phyloP scores from a whole-genome alignment of 92 coral and sea anemone genomes.

The Blastomussa wellsi region DNA sequence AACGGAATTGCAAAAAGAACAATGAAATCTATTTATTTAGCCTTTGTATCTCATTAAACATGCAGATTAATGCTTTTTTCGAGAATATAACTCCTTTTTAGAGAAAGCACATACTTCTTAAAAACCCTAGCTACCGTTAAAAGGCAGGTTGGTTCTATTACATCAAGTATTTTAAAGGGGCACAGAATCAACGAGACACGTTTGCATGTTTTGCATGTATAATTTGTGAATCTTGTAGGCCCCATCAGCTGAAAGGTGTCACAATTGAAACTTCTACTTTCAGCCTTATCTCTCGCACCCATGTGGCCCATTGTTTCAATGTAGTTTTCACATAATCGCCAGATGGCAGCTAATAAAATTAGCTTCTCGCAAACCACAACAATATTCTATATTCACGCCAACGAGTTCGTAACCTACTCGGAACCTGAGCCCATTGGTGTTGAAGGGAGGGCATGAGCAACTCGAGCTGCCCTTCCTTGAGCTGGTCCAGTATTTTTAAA shows the following conservation, averaged over 20 bases:
- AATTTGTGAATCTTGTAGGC: conserved; percentile 35
- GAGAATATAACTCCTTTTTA: conserved; percentile 14
- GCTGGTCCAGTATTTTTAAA: conserved; percentile 12
- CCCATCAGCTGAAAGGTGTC: conserved; percentile 87
- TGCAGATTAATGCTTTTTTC: conserved; percentile 45
- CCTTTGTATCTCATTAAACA: conserved; percentile 39
- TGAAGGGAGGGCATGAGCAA: conserved; percentile 6
- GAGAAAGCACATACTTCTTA: conserved; percentile 16
- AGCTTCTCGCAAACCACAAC: conserved; percentile 77
- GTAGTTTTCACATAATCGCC: conserved; percentile 96
- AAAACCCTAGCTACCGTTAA: conserved; percentile 1
- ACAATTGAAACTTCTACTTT: conserved; percentile 57
- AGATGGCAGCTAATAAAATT: conserved; percentile 90
- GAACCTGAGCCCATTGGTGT: background rate
- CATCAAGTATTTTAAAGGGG: background rate
- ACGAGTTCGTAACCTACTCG: conserved; percentile 13
- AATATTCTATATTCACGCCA: conserved; percentile 30
- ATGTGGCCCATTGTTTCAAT: conserved; percentile 96
- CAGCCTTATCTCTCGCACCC: conserved; percentile 84
- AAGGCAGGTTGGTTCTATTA: conserved; percentile 1
- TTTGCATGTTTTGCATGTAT: conserved; percentile 52
- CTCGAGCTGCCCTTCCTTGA: background rate
- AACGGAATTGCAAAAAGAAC: conserved; percentile 61
- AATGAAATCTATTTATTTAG: conserved; percentile 49
- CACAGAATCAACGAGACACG: background rate